Conservation (phyloP, 2,113 vertebrate species). For the Pantherophis guttatus region DNA sequence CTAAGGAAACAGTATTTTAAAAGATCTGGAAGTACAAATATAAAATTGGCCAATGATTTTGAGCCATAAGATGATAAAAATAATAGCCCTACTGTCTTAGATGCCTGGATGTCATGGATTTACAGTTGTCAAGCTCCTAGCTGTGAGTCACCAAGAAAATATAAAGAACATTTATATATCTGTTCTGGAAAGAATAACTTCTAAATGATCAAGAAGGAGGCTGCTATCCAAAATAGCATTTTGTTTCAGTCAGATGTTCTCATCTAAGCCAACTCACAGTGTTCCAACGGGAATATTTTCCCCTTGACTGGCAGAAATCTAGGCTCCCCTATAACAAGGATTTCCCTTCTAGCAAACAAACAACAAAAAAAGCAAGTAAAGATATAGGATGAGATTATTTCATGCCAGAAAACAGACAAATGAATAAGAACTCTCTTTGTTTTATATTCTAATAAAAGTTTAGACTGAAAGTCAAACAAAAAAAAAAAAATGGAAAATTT, state of each 20-base stretch:
- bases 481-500: slow-evolving; percentile 58
- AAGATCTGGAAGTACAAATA: slow-evolving; percentile 70
- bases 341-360: slow-evolving; percentile 67
- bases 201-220: slow-evolving; percentile 19
- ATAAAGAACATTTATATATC: slow-evolving; percentile 29
- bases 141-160: slow-evolving; percentile 37
- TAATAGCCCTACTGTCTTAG: slow-evolving; percentile 33
- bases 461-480: slow-evolving; percentile 57
- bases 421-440: slow-evolving; percentile 59
- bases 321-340: slow-evolving; percentile 56
- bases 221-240: slow-evolving; percentile 41
- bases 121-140: not conserved
- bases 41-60: slow-evolving; percentile 57
- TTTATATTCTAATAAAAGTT: slow-evolving; percentile 67
- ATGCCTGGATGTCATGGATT: slow-evolving; percentile 24
- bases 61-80: slow-evolving; percentile 61
- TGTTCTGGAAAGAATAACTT: slow-evolving; percentile 42
- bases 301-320: slow-evolving; percentile 67
- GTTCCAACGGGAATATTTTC: slow-evolving; percentile 54
- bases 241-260: slow-evolving; percentile 57
- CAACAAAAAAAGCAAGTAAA: slow-evolving; percentile 19
- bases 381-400: slow-evolving; percentile 47
- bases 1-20: slow-evolving; percentile 65
- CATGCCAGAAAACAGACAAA: slow-evolving; percentile 56
- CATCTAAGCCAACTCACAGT: slow-evolving; percentile 41